phyloP scores from a whole-genome alignment of 2,888 invertebrate genomes.

The Brenthis ino region DNA sequence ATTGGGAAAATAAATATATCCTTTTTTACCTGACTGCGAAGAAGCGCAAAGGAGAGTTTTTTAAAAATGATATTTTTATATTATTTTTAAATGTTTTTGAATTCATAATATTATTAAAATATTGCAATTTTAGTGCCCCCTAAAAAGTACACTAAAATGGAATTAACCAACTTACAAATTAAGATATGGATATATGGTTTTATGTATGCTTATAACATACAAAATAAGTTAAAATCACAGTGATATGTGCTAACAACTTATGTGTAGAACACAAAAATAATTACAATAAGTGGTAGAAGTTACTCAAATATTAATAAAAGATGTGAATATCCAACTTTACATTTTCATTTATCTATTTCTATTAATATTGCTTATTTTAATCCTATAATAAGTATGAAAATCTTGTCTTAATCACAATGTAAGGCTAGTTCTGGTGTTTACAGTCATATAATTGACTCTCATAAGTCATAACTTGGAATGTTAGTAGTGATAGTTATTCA shows the following conservation, averaged over 20 bases:
- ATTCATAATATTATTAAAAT: no score
- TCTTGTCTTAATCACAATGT: conserved; percentile 19
- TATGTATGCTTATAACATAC: neutral
- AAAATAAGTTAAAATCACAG: neutral
- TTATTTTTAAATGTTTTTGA: no score
- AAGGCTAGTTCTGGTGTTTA: conserved; percentile 26
- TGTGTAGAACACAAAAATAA: conserved; percentile 2
- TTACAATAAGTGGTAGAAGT: neutral
- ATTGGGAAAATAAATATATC: no score
- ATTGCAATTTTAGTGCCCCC: no score
- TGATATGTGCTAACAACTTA: conserved; percentile 10
- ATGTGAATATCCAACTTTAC: conserved; percentile 12
- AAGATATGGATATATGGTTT: no score
- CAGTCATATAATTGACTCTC: conserved; percentile 22
- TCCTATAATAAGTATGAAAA: conserved; percentile 19
- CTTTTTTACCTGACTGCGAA: no score
- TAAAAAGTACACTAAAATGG: no score
- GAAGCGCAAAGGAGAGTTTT: no score
- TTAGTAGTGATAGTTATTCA: conserved; percentile 1
- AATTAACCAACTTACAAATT: no score
- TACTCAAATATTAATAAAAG: conserved; percentile 13
- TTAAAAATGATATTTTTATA: no score
- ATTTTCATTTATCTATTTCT: conserved; percentile 21
- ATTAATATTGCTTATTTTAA: conserved; percentile 21
- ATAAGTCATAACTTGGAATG: conserved; percentile 17